A percentile compares a stretch with the other conserved stretches of the same genome.
These are phyloP conservation scores for Metellina segmentata DNA, from an alignment of 2,888 invertebrate species.

Conservation along the genomic window DNA sequence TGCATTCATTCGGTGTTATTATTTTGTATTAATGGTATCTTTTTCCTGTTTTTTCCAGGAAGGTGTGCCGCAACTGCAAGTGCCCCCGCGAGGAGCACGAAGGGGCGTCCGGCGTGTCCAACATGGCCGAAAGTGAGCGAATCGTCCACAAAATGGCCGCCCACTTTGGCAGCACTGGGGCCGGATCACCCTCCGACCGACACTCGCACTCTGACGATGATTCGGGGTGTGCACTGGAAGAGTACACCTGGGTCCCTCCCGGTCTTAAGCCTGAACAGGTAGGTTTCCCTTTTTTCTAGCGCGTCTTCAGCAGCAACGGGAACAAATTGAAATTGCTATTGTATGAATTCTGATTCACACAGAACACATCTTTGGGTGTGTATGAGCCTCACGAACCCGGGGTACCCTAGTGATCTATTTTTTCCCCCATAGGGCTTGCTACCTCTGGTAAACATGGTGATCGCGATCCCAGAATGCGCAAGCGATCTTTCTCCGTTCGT, in stretches of 20 bases:
- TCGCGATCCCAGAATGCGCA: too few relatives aligned
- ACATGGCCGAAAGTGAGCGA: slow-evolving; percentile 72
- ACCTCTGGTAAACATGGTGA: too few relatives aligned
- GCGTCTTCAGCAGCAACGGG: too few relatives aligned
- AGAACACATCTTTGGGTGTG: too few relatives aligned
- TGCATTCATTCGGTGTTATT: background rate
- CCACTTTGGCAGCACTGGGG: slow-evolving; percentile 51
- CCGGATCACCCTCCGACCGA: slow-evolving; percentile 81
- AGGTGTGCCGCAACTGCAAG: slow-evolving; percentile 91
- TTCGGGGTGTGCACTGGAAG: slow-evolving; percentile 97
- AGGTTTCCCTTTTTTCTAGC: slow-evolving; percentile 78
- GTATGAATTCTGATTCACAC: too few relatives aligned
- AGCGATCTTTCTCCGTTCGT: too few relatives aligned
- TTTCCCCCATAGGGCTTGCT: too few relatives aligned
- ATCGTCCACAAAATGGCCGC: slow-evolving; percentile 75
- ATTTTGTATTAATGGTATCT: background rate
- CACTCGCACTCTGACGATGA: slow-evolving; percentile 98
- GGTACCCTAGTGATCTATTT: too few relatives aligned
- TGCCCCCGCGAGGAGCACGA: slow-evolving; percentile 84
- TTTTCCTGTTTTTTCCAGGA: slow-evolving; percentile 84
- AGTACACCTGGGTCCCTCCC: slow-evolving; percentile 99
- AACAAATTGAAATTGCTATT: too few relatives aligned
- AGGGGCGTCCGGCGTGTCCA: slow-evolving; percentile 82
- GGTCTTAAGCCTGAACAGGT: slow-evolving; percentile 98
- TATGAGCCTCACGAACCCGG: too few relatives aligned